A percentile compares a stretch with the other conserved stretches of the same genome.
Evolutionary conservation across 2,797 vertebrate species (phyloP).

Genomic region (Danio kyathit): DNA sequence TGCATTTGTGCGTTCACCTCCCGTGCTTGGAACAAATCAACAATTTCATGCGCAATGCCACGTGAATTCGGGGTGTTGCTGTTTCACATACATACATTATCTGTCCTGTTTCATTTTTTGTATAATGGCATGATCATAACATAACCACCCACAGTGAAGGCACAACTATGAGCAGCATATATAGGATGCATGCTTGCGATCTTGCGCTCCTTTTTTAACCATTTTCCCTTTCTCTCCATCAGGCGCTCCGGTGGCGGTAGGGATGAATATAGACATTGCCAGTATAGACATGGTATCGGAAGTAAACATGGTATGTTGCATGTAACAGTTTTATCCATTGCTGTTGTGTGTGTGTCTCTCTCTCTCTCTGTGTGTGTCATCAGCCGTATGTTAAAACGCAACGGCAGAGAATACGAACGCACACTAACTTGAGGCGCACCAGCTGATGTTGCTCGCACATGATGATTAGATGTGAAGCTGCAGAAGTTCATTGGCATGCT

Average conservation of each 20-base stretch:
- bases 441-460: conserved; percentile 33
- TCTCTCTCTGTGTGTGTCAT: neutral
- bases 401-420: neutral
- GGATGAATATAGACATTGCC: conserved; percentile 99
- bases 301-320: conserved; percentile 97
- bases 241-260: conserved; percentile 97
- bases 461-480: conserved; percentile 53
- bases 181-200: conserved; percentile 57
- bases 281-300: conserved; percentile 99
- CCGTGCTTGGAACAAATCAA: conserved; percentile 51
- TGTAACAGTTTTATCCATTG: conserved; percentile 54
- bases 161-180: neutral
- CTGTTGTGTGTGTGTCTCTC: conserved; percentile 27
- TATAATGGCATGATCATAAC: neutral
- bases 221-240: conserved; percentile 59
- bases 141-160: neutral
- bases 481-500: conserved; percentile 62
- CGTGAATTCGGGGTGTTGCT: conserved; percentile 52
- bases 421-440: conserved; percentile 6
- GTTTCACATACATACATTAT: conserved; percentile 7
- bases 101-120: too few species aligned
- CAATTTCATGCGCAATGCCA: conserved; percentile 55
- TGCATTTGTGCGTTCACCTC: conserved; percentile 38
- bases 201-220: conserved; percentile 65
- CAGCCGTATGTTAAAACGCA: neutral